Evolutionary conservation across 2,888 invertebrate genomes (phyloP).

Genomic region (Matsumyia berberina): DNA sequence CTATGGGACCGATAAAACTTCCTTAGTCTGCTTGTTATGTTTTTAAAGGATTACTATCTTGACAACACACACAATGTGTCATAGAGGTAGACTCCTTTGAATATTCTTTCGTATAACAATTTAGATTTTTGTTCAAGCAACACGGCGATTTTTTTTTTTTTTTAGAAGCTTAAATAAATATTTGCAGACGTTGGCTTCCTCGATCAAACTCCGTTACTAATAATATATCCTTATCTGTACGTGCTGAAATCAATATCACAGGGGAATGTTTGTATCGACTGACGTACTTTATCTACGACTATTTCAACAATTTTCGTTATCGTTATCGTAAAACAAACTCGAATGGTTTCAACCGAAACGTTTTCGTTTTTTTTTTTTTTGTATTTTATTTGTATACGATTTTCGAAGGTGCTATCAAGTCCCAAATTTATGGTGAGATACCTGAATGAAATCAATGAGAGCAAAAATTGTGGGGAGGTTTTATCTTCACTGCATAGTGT

Average conservation of each 20-base stretch:
- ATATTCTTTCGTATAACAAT: not conserved
- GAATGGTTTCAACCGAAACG: constrained; percentile 49
- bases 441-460: constrained; percentile 58
- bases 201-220: constrained; percentile 41
- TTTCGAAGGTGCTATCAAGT: constrained; percentile 59
- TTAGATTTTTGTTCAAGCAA: not conserved
- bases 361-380: constrained; percentile 36
- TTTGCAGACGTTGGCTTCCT: constrained; percentile 57
- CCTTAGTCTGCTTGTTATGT: constrained; percentile 47
- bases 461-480: constrained; percentile 29
- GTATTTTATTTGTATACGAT: constrained; percentile 42
- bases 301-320: constrained; percentile 71
- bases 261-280: constrained; percentile 52
- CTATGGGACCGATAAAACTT: constrained; percentile 33
- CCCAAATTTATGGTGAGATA: constrained; percentile 62
- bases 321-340: constrained; percentile 70
- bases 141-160: constrained; percentile 20
- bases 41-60: constrained; percentile 45
- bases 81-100: not conserved
- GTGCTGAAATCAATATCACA: constrained; percentile 62
- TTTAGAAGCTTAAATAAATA: constrained; percentile 73
- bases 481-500: constrained; percentile 15
- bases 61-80: not conserved
- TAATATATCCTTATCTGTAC: constrained; percentile 58
- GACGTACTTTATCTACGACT: constrained; percentile 64